Evolutionary conservation across 2,797 vertebrate species (phyloP), one percentile per base, ranked within the genome.

Genomic region (Sebastes minor): DNA sequence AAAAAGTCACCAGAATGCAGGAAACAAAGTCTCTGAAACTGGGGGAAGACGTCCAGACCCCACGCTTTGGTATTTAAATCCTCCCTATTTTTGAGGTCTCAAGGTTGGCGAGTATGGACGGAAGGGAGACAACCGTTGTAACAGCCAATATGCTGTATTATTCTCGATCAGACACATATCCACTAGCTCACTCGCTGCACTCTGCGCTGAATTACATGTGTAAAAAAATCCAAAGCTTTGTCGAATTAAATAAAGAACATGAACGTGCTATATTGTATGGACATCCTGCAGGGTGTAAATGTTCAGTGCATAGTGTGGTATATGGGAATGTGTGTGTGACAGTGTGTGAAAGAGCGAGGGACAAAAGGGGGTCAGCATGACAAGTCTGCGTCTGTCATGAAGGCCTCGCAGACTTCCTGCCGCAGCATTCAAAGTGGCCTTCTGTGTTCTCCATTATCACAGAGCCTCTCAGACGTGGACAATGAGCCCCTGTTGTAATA

Each of bases 351-450:
- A 76, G 74, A 73, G 59, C n/a, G 32, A 60, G 63, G 33, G 55
- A 80, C 68, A n/a, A 67, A 76, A 76, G 49, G 66, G 65, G 85
- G 88, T 93, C 88, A 87, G 57, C 74, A 38, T 81, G 85, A 89
- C 88, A 88, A 89, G 88, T 71, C 74, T 61, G 68, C 23, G 30
- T 89, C 81, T 90, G 88, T 85, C 82, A 74, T 78, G 74, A 83
- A 67, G 77, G 74, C 81, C 76, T 56, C 62, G 74, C 83, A 82
- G 91, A 93, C 92, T 93, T 93, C 91, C 91, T 93, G 92, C 81
- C 49, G 13, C 82, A 76, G 80, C 88, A 77, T 85, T 94, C 82
- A 91, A 89, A 92, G 87, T 89, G 78, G 10, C 73, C 84, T 82
- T 93, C 91, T 93, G 92, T 94, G 76, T 73, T 80, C 81, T 53